Base-by-base conservation (phyloP, 2,797 vertebrate species). In the Crenichthys baileyi region DNA sequence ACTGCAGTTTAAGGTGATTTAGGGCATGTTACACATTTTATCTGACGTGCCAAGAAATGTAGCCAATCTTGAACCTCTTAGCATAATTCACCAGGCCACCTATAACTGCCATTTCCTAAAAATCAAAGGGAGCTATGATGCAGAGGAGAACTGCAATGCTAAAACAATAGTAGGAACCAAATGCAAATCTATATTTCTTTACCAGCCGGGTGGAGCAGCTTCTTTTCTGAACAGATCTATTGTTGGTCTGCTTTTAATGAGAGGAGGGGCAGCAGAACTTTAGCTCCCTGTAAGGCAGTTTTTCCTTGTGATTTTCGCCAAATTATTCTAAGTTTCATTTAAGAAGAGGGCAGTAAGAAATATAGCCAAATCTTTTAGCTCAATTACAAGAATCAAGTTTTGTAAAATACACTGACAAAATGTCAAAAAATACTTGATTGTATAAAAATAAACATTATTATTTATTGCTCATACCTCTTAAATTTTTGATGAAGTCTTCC, bases 401-500 rank as follows among this genome's bases (percentile, higher is more conserved):
- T 48, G 36, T 60, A n/a, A 58, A 44, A 26, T 29, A 18, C 41
- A 15, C 15, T 1, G 4, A 48, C 44, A 48, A 12, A 36, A 22
- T 12, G 9, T 72, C 6, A 53, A 72, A 31, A 55, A 31, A 7
- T 39, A 29, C 8, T 12, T n/a, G n/a, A 24, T 9, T 41, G 2
- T 26, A n/a, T 15, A 61, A 6, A 31, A n/a, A 73, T 55, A 36
- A 41, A 61, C 24, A 29, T 26, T 13, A 13, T 63, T 2, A 11
- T 78, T 50, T 75, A 24, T 67, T 29, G 95, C 5, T 90, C 36
- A 36, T 36, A 99, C 98, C 98, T 95, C 98, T 95, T 73, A 99
- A 95, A 86, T 99, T 99, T 94, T 98, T 99, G 90, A 99, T 95
- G 79, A 99, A 99, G 89, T 99, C 98, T 90, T 99, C 98, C 18